Evolutionary conservation across 2,113 vertebrate genomes (phyloP), one percentile per base, ranked within the genome.

Genomic region (rat (Rattus norvegicus)): DNA sequence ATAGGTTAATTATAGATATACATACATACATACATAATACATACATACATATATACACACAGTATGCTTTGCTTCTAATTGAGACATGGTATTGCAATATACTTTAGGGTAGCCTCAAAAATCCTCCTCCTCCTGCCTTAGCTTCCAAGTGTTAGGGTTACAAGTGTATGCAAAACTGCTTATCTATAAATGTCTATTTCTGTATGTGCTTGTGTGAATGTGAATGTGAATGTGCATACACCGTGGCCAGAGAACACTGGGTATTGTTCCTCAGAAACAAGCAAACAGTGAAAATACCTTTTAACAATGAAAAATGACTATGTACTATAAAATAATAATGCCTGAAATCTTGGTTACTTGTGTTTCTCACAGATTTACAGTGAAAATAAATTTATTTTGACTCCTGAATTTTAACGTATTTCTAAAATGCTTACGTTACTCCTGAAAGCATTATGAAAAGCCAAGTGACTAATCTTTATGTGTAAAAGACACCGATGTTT

Each of bases 351-450:
- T 79, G 69, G 70, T 11, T 75, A 16, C 30, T 49, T 36, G 20
- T 80, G 61, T 90, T 92, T 88, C 73, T 80, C 75, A 95, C 4
- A 94, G 39, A 92, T 75, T 88, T 85, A 83, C 1, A 92, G 1
- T 77, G 16, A 92, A 87, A 65, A 52, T 26, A 75, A 3, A 43
- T 84, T 92, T 54, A 81, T 65, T 95, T 80, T 91, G 67, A 61
- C 19, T 96, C 30, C 24, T 94, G 52, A 93, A 87, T 83, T 93
- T 86, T 92, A 72, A 81, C 4, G 2, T 90, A 90, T 92, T 90
- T 92, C 75, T 95, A 90, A 93, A 93, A 95, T 77, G 12, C 11
- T 54, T 75, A 67, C 28, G 1, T 33, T 33, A 80, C 7, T 93
- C 26, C 33, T 80, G 5, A 70, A 95, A 75, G 81, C 39, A 80